Evolutionary conservation across 1,140 invertebrate species (phyloP).

Genomic region (Drosophila nigrodunni): DNA sequence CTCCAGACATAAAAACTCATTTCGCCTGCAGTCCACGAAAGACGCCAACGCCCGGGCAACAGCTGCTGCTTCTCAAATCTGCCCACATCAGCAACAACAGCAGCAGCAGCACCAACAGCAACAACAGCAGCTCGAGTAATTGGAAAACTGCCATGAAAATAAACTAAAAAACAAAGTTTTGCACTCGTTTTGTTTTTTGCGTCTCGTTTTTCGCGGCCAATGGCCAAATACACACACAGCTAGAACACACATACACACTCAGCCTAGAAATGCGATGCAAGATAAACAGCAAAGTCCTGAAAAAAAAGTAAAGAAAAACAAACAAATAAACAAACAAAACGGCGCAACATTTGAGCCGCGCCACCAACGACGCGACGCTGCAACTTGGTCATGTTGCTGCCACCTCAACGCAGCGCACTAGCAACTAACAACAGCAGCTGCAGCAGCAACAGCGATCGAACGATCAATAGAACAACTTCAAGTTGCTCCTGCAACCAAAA

Average conservation of each 20-base stretch:
- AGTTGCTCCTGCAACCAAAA: constrained; percentile 19
- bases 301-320: constrained; percentile 1
- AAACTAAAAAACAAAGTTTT: constrained; percentile 67
- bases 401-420: constrained; percentile 1
- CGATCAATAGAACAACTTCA: constrained; percentile 3
- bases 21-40: constrained; percentile 68
- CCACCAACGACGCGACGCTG: constrained; percentile 34
- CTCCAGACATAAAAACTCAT: constrained; percentile 79
- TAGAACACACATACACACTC: constrained; percentile 8
- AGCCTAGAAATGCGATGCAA: constrained; percentile 36
- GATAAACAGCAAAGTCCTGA: constrained; percentile 32
- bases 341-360: constrained; percentile 20
- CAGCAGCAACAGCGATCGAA: constrained; percentile 25
- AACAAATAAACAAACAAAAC: constrained; percentile 31
- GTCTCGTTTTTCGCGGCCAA: constrained; percentile 62
- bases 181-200: constrained; percentile 61
- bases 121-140: constrained; percentile 62
- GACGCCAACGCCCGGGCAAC: constrained; percentile 68
- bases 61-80: constrained; percentile 58
- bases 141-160: constrained; percentile 79
- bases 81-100: constrained; percentile 65
- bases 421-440: constrained; percentile 5
- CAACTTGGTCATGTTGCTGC: constrained; percentile 5
- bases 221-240: constrained; percentile 42
- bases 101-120: constrained; percentile 33